Base-by-base conservation (phyloP, 2,113 vertebrate genomes). In the Craseonycteris thonglongyai region DNA sequence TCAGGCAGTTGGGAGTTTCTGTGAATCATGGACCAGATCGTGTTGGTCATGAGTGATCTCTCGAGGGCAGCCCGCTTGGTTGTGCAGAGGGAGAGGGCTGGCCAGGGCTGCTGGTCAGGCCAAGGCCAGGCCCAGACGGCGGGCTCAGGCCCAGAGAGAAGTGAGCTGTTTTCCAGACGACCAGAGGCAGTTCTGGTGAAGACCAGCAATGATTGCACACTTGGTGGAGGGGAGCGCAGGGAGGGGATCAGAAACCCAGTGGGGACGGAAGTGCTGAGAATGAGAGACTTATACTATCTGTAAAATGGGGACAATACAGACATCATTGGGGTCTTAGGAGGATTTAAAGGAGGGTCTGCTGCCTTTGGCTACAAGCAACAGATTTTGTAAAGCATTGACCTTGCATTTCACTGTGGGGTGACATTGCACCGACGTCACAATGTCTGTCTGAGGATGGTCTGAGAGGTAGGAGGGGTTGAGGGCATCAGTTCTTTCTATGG, bases 1-100 rank as follows among this genome's bases (percentile, higher is more conserved):
- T 75, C 66, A 94, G 47, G n/a, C 38, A 38, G 58, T 81, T 15
- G 26, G 33, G 56, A 81, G 38, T 49, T 61, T 82, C 72, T 82
- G 24, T 14, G 56, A 88, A 76, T 94, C 54, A 76, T 1, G 4
- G 61, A 47, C 80, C 81, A 92, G 82, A 72, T 56, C 14, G 28
- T 81, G 22, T 71, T 82, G 24, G 33, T 90, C 30, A 8, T 19
- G 33, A 61, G 38, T 12, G 6, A 35, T 81, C 68, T 90, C 61
- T 88, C 59, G 15, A 35, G 33, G 85, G 10, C 26, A 88, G 51
- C 15, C 15, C 40, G 26, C 59, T 15, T 80, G 59, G 13, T 84
- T 91, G 76, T 61, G n/a, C 26, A n/a, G n/a, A n/a, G n/a, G n/a
- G n/a, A n/a, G n/a, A n/a, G n/a, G n/a, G n/a, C n/a, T n/a, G n/a